Evolutionary conservation across 2,888 invertebrate species (phyloP).

Genomic region (Drosophila eohydei): DNA sequence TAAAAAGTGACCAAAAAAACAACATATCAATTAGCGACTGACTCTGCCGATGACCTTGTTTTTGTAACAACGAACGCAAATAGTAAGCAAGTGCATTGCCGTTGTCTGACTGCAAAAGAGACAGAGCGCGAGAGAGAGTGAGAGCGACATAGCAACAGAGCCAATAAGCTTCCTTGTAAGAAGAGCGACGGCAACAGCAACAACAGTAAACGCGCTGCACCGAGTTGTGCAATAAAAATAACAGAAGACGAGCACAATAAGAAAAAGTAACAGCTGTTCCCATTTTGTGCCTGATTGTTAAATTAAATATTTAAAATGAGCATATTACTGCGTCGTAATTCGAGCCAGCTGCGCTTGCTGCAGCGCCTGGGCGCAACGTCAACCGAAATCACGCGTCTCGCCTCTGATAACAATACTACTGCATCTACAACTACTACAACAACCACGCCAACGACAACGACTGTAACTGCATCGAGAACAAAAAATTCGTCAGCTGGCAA

Average conservation of each 20-base stretch:
- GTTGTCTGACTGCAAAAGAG: conserved; percentile 12
- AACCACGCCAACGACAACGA: conserved; percentile 33
- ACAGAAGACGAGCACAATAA: conserved; percentile 1
- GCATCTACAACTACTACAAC: conserved; percentile 77
- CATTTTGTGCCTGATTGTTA: conserved; percentile 17
- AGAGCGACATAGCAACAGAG: conserved; percentile 55
- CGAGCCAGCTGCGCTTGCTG: conserved; percentile 68
- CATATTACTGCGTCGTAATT: conserved; percentile 68
- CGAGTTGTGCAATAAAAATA: conserved; percentile 52
- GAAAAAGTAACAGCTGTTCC: conserved; percentile 30
- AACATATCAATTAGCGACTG: conserved; percentile 43
- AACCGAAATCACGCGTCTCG: conserved; percentile 55
- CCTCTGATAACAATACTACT: conserved; percentile 52
- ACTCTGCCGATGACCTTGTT: conserved; percentile 61
- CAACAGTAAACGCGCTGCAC: background rate
- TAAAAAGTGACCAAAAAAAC: conserved; percentile 33
- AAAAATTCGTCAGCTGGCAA: conserved; percentile 35
- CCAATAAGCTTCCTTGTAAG: conserved; percentile 46
- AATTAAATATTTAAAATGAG: conserved; percentile 52
- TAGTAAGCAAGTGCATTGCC: conserved; percentile 58
- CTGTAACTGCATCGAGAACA: conserved; percentile 60
- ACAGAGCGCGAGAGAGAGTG: conserved; percentile 12
- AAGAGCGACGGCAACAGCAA: conserved; percentile 18
- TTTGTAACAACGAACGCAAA: conserved; percentile 44
- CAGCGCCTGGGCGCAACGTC: conserved; percentile 54